These are phyloP conservation scores for Brachionus paranguensis DNA, from an alignment of 1,140 invertebrate species.

Conservation along the genomic window DNA sequence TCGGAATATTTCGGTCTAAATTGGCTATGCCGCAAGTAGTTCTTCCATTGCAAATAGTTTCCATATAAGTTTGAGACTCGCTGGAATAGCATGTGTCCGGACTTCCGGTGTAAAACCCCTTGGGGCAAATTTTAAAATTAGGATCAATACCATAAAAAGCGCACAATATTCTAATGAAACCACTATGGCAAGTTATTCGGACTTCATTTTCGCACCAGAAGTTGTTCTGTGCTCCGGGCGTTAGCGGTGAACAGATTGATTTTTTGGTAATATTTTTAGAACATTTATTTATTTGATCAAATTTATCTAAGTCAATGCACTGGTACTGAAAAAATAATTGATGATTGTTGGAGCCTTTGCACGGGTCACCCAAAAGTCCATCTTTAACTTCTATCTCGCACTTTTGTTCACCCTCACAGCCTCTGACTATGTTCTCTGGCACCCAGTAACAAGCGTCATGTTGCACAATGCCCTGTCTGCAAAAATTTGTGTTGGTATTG, in stretches of 20 bases:
- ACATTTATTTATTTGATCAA: not conserved
- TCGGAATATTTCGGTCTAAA: not conserved
- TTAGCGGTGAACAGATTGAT: not conserved
- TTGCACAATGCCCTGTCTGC: not conserved
- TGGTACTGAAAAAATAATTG: constrained; percentile 31
- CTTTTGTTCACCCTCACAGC: not conserved
- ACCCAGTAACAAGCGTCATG: not conserved
- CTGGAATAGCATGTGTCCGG: constrained; percentile 7
- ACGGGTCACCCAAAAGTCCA: not conserved
- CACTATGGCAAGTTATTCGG: not conserved
- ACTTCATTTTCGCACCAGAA: not conserved
- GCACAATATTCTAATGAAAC: not conserved
- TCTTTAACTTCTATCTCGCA: not conserved
- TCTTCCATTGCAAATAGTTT: not conserved
- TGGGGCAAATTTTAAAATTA: not conserved
- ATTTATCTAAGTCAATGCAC: not conserved
- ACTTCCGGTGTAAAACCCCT: not conserved
- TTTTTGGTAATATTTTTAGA: not conserved
- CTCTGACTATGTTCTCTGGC: not conserved
- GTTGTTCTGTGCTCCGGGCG: not conserved
- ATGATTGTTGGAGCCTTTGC: not conserved
- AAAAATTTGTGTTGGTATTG: constrained; percentile 18
- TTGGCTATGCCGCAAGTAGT: not conserved
- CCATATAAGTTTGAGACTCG: not conserved
- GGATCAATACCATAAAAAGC: constrained; percentile 37